A percentile compares a stretch with the other conserved stretches of the same genome.
Evolutionary conservation across 1,140 invertebrate species (phyloP).

Genomic region (Aleiodes sp.): DNA sequence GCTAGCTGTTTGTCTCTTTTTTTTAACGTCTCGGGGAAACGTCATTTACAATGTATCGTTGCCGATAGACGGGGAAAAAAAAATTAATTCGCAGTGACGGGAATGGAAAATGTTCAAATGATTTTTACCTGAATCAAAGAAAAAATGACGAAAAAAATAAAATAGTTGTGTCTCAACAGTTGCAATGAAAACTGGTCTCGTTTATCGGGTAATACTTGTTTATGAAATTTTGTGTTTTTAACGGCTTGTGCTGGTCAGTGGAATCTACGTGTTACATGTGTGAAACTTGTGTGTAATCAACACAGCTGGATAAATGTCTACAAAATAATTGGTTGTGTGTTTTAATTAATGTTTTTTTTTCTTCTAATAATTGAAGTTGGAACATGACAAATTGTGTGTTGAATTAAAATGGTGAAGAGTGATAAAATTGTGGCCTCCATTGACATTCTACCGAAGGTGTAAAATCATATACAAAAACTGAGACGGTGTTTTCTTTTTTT

Average conservation of each 20-base stretch:
- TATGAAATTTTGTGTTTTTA: background rate
- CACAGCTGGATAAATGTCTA: background rate
- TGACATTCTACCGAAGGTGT: no score
- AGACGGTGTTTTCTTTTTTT: no score
- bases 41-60: background rate
- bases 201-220: background rate
- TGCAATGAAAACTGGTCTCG: background rate
- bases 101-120: background rate
- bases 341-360: background rate
- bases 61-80: background rate
- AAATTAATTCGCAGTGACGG: no score
- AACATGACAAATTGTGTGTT: background rate
- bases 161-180: background rate
- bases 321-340: background rate
- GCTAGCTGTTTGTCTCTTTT: background rate
- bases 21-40: background rate
- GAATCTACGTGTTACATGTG: background rate
- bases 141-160: background rate
- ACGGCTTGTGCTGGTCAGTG: background rate
- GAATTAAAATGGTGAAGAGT: no score
- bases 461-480: no score
- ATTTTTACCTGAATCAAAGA: no score
- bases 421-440: no score
- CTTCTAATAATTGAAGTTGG: constrained; percentile 18
- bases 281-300: no score